Conservation (phyloP, 1,140 invertebrate genomes). For the Cepaea nemoralis region DNA sequence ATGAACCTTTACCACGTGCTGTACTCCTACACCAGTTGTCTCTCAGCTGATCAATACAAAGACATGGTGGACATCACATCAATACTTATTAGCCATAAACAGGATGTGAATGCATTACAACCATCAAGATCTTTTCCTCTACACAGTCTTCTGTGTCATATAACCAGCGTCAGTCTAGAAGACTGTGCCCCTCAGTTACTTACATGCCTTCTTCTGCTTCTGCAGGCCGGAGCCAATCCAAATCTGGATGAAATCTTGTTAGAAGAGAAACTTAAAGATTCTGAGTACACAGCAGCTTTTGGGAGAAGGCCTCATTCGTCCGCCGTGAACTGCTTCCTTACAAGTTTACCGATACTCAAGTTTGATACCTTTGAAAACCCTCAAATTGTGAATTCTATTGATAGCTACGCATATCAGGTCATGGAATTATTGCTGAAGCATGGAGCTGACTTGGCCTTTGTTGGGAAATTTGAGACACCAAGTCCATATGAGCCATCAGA, state of each 20-base stretch:
- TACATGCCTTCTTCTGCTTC: conserved; percentile 52
- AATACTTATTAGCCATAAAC: conserved; percentile 57
- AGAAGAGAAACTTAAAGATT: conserved; percentile 44
- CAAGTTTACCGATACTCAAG: conserved; percentile 23
- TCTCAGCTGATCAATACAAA: conserved; percentile 49
- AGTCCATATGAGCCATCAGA: neutral
- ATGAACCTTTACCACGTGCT: conserved; percentile 67
- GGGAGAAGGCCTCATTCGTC: conserved; percentile 57
- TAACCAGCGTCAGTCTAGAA: conserved; percentile 47
- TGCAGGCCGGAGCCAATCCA: conserved; percentile 61
- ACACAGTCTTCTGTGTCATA: conserved; percentile 58
- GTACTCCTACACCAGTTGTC: conserved; percentile 57
- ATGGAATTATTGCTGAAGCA: conserved; percentile 56
- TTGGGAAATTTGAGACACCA: conserved; percentile 39
- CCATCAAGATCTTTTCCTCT: conserved; percentile 63
- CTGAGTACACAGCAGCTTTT: conserved; percentile 57
- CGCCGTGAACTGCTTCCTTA: conserved; percentile 57
- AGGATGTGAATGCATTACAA: conserved; percentile 48
- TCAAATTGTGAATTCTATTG: conserved; percentile 41
- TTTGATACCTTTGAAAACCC: neutral
- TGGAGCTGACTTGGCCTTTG: conserved; percentile 47
- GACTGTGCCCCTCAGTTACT: conserved; percentile 50
- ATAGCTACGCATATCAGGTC: conserved; percentile 51
- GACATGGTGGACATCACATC: conserved; percentile 57
- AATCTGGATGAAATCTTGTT: conserved; percentile 63